Evolutionary conservation across 2,113 vertebrate genomes (phyloP).

Genomic region (Cryptomyrus ogoouensis): DNA sequence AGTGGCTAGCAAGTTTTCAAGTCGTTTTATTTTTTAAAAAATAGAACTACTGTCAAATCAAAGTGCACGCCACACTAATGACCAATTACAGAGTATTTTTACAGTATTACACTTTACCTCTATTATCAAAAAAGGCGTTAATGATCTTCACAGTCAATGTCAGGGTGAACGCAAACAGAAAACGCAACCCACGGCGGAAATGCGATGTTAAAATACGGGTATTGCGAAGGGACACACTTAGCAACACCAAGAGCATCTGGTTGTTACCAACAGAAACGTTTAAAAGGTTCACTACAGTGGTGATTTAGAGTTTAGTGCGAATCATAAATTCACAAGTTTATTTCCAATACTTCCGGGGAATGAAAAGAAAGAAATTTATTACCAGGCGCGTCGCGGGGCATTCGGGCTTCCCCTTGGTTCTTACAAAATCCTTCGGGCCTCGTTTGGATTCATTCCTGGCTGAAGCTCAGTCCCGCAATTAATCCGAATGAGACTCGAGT

Average conservation of each 20-base stretch:
- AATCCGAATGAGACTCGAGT: background rate
- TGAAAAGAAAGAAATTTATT: background rate
- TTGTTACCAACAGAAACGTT: background rate
- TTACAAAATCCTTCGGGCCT: background rate
- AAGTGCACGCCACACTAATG: background rate
- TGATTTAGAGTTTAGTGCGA: background rate
- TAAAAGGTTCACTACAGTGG: background rate
- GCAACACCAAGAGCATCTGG: background rate
- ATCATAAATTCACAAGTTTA: background rate
- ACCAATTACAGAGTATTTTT: background rate
- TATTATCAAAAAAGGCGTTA: background rate
- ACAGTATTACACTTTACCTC: background rate
- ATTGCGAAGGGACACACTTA: background rate
- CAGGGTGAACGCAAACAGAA: background rate
- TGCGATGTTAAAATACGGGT: slow-evolving; percentile 24
- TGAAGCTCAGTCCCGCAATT: background rate
- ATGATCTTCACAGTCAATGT: slow-evolving; percentile 25
- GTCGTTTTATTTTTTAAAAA: background rate
- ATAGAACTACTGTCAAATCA: background rate
- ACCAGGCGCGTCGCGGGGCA: background rate
- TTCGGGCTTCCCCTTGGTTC: background rate
- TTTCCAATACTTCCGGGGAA: background rate
- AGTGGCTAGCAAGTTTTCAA: background rate
- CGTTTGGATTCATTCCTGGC: background rate
- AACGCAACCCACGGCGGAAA: background rate